Base-by-base conservation (phyloP, 2,888 invertebrate species). In the Drosophila setosimentum region DNA sequence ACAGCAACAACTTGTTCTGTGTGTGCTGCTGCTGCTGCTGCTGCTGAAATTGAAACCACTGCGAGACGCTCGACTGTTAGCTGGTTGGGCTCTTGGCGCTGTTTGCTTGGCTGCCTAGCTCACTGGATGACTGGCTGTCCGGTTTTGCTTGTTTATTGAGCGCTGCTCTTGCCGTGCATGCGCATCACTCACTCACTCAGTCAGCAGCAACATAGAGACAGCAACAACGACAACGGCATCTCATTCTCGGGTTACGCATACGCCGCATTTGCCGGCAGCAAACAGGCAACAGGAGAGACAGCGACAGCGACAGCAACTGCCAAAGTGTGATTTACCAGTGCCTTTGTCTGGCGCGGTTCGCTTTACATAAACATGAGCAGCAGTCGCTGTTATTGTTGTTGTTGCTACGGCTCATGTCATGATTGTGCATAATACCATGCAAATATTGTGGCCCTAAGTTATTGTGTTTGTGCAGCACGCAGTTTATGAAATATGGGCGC, bases 371-470 rank as follows among this genome's bases (percentile, higher is more conserved):
- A 78, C 78, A 78, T 73, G 80, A 69, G 66, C 69, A 63, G 73
- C 64, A 69, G 73, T 76, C 50, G 73, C 69, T 40, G 63, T 16
- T 60, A 60, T 2, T 57, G 67, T n/a, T 62, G 54, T 54, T 66
- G 78, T 40, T 68, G 77, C 32, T 68, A 51, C 45, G 65, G 76
- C 86, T 81, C 82, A 83, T 83, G 80, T 91, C 88, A 89, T 89
- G 88, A 89, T 91, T 91, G 85, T 89, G 88, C 88, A 89, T 89
- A 89, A 89, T 91, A 89, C 80, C 86, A 91, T 91, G 91, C 91
- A 87, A 87, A 87, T 87, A 90, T 85, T 77, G 83, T 51, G 62
- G 82, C 82, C 78, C 89, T 78, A 85, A 85, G 82, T 90, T 90
- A 86, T 86, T 90, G 85, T 86, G 82, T 83, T 89, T 84, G 82